Evolutionary conservation across 2,888 invertebrate species (phyloP).

Genomic region (Hirtodrosophila confusa): DNA sequence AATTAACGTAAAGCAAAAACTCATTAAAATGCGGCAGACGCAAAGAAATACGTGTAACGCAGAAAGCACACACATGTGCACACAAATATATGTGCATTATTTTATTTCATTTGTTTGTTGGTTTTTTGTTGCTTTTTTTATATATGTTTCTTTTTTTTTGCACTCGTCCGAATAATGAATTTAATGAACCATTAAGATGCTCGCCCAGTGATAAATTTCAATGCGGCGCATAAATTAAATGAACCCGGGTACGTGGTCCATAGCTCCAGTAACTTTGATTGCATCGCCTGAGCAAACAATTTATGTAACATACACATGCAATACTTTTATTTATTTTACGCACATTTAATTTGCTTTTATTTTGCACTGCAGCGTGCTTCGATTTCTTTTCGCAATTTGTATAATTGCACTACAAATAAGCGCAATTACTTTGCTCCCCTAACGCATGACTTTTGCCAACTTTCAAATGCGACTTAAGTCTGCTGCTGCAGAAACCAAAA

Average conservation of each 20-base stretch:
- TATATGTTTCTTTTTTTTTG: constrained; percentile 48
- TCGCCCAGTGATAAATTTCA: constrained; percentile 80
- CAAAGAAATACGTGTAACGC: constrained; percentile 53
- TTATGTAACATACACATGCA: constrained; percentile 25
- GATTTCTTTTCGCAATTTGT: constrained; percentile 53
- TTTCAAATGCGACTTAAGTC: constrained; percentile 74
- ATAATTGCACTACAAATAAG: constrained; percentile 74
- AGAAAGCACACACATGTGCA: constrained; percentile 7
- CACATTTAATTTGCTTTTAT: constrained; percentile 15
- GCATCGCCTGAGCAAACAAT: constrained; percentile 37
- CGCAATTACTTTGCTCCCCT: constrained; percentile 54
- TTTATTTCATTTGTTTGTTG: constrained; percentile 64
- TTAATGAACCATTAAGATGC: constrained; percentile 84
- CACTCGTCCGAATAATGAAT: constrained; percentile 81
- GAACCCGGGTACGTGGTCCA: constrained; percentile 37
- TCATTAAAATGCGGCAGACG: constrained; percentile 74
- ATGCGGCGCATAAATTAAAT: constrained; percentile 80
- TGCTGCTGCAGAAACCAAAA: constrained; percentile 33
- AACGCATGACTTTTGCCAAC: constrained; percentile 63
- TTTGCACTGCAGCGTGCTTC: constrained; percentile 5
- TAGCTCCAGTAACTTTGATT: constrained; percentile 51
- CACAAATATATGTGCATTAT: constrained; percentile 51
- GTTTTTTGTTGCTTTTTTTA: constrained; percentile 22
- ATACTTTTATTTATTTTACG: constrained; percentile 30
- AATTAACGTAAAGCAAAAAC: constrained; percentile 81